phyloP scores from a whole-genome alignment of 2,797 vertebrate genomes.

The Tinamus major region DNA sequence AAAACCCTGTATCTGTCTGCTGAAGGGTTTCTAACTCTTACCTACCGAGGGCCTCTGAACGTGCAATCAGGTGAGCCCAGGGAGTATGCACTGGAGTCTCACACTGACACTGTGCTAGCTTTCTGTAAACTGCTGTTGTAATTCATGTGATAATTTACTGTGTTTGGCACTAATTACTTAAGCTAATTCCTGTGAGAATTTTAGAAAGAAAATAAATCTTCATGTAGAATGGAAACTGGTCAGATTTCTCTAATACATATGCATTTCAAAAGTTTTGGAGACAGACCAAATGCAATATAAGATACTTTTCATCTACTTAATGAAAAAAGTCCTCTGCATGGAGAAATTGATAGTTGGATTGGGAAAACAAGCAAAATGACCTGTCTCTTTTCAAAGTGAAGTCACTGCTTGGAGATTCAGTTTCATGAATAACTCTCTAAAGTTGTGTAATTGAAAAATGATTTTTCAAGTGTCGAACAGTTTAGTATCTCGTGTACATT shows the following conservation, averaged over 20 bases:
- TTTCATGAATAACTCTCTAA: background rate
- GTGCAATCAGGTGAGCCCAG: conserved; percentile 77
- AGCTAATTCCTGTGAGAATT: background rate
- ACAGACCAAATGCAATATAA: background rate
- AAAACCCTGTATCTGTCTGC: conserved; percentile 87
- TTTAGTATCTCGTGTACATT: background rate
- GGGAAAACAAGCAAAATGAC: background rate
- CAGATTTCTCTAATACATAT: background rate
- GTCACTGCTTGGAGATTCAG: background rate
- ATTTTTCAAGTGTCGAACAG: background rate
- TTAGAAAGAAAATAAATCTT: background rate
- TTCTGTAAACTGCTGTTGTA: background rate
- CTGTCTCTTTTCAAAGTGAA: background rate
- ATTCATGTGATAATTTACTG: background rate
- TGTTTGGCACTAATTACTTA: background rate
- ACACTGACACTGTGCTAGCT: background rate
- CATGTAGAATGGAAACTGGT: background rate
- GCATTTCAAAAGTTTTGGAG: background rate
- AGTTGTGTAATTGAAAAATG: background rate
- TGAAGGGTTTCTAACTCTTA: conserved; percentile 87
- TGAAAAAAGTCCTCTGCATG: background rate
- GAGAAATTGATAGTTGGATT: background rate
- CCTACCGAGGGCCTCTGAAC: conserved; percentile 82
- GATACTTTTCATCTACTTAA: background rate
- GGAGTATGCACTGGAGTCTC: background rate